phyloP scores from a whole-genome alignment of 1,140 invertebrate genomes.

The Zaprionus ghesquierei region DNA sequence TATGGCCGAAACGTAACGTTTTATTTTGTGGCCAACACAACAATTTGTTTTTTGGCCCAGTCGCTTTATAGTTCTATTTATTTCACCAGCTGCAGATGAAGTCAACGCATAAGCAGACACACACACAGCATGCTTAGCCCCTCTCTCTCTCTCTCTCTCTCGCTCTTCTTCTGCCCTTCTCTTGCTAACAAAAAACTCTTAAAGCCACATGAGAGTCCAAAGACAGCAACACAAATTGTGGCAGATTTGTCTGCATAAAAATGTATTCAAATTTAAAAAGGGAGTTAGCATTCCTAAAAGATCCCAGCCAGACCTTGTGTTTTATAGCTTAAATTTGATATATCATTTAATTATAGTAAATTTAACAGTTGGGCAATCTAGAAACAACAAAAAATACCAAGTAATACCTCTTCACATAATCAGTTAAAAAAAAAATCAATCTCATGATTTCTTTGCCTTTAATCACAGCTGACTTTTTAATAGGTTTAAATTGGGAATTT shows the following conservation, averaged over 20 bases:
- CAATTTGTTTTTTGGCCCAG: conserved; percentile 38
- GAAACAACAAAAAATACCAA: background rate
- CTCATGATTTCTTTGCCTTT: background rate
- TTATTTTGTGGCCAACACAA: conserved; percentile 38
- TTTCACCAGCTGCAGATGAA: conserved; percentile 15
- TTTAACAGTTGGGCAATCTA: background rate
- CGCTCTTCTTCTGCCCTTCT: background rate
- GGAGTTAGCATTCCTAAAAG: background rate
- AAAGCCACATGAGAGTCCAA: background rate
- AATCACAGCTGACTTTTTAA: background rate
- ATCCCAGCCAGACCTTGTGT: background rate
- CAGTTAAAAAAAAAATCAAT: background rate
- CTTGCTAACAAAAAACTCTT: background rate
- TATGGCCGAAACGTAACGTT: conserved; percentile 34
- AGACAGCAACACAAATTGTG: background rate
- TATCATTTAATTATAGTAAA: background rate
- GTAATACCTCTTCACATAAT: background rate
- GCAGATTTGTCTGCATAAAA: background rate
- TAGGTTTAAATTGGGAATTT: background rate
- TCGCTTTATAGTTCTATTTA: conserved; percentile 51
- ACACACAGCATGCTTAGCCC: background rate
- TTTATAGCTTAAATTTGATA: background rate
- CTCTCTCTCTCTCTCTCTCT: background rate
- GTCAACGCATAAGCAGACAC: conserved; percentile 5
- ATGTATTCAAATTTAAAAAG: background rate